These are phyloP conservation scores for Sphyrna mokarran DNA, from an alignment of 2,113 vertebrate species.

Conservation along the genomic window DNA sequence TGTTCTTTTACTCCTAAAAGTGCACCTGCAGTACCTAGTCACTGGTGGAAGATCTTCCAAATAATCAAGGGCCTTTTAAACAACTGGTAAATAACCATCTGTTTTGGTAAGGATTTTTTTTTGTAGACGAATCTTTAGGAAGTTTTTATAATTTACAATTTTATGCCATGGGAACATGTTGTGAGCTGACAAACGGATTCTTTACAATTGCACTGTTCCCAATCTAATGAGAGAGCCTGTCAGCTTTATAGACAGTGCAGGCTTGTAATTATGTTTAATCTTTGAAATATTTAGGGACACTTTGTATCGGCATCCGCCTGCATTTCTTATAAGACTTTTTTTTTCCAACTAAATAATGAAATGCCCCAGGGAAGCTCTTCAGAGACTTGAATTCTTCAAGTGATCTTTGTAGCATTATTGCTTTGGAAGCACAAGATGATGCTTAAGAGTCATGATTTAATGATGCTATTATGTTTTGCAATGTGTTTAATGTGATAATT, in stretches of 20 bases:
- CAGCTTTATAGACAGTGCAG: not conserved
- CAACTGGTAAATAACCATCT: not conserved
- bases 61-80: constrained; percentile 3
- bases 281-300: constrained; percentile 19
- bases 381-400: not conserved
- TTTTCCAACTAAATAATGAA: not conserved
- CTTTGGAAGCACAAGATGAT: constrained; percentile 21
- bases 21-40: not conserved
- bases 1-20: not conserved
- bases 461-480: constrained; percentile 7
- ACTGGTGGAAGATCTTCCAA: not conserved
- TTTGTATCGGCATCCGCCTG: not conserved
- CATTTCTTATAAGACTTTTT: not conserved
- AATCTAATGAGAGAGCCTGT: not conserved
- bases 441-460: constrained; percentile 4
- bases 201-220: not conserved
- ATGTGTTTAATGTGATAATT: constrained; percentile 11
- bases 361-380: constrained; percentile 27
- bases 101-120: constrained; percentile 4
- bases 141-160: not conserved
- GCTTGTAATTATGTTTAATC: constrained; percentile 17
- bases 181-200: not conserved
- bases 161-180: not conserved
- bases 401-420: not conserved
- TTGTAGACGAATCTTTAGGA: not conserved